Evolutionary conservation across 2,113 vertebrate species (phyloP).

Genomic region (Mirounga angustirostris): DNA sequence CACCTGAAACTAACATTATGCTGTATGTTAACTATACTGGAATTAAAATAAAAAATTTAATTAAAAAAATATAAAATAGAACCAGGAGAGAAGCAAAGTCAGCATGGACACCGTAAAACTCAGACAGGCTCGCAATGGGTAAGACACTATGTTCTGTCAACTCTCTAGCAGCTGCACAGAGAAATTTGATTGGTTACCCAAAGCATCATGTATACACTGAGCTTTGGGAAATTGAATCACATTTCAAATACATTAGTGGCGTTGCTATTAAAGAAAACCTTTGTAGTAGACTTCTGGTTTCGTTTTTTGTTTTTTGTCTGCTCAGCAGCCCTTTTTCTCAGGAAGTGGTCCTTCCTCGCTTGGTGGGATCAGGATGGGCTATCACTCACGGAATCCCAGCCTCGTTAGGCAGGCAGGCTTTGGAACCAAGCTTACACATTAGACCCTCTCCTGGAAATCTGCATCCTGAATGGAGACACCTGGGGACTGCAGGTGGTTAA

Average conservation of each 20-base stretch:
- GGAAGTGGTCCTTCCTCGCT: background rate
- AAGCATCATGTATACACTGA: background rate
- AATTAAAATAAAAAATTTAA: background rate
- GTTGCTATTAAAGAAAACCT: background rate
- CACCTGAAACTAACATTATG: background rate
- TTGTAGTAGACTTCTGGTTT: slow-evolving; percentile 44
- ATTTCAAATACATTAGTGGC: background rate
- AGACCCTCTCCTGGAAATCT: background rate
- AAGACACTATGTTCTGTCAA: background rate
- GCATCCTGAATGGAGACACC: background rate
- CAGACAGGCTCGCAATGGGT: background rate
- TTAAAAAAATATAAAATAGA: background rate
- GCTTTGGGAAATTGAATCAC: background rate
- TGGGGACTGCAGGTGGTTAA: background rate
- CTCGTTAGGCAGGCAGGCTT: background rate
- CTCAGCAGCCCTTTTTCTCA: background rate
- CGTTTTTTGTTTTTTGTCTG: background rate
- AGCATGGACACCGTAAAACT: background rate
- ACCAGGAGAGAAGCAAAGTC: background rate
- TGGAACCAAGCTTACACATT: background rate
- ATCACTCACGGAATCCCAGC: background rate
- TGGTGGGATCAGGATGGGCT: background rate
- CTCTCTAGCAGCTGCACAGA: background rate
- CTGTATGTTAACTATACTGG: background rate
- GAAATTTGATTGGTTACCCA: background rate